Evolutionary conservation across 2,888 invertebrate genomes (phyloP).

Genomic region (Meiosimyza platycephala): DNA sequence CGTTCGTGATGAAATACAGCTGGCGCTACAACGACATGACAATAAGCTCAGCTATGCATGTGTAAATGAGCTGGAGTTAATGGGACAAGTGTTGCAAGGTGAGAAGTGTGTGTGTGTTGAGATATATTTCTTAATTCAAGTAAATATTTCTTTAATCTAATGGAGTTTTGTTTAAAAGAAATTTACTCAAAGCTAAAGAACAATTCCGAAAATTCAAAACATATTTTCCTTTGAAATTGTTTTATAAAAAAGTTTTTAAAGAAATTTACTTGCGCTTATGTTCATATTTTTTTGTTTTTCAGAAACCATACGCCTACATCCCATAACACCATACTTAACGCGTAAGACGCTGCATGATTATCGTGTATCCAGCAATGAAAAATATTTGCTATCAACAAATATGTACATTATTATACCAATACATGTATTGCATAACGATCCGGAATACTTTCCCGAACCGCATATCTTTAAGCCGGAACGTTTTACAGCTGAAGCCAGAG

Average conservation of each 20-base stretch:
- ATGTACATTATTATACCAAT: conserved; percentile 69
- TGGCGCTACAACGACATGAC: conserved; percentile 50
- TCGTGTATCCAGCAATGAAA: conserved; percentile 65
- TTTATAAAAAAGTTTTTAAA: too few relatives aligned
- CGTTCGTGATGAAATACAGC: conserved; percentile 57
- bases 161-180: too few relatives aligned
- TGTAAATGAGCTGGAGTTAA: conserved; percentile 55
- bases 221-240: too few relatives aligned
- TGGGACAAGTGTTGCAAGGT: conserved; percentile 61
- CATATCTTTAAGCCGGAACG: conserved; percentile 73
- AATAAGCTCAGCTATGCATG: conserved; percentile 59
- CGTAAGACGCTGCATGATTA: conserved; percentile 67
- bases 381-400: conserved; percentile 54
- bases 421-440: conserved; percentile 73
- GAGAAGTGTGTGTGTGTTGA: conserved; percentile 11
- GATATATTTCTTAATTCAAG: too few relatives aligned
- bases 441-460: conserved; percentile 73
- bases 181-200: too few relatives aligned
- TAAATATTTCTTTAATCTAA: too few relatives aligned
- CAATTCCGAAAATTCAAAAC: too few relatives aligned
- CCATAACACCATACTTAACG: conserved; percentile 67
- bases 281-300: conserved; percentile 28
- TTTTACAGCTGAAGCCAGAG: conserved; percentile 65
- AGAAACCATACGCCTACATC: conserved; percentile 72
- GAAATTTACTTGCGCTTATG: too few relatives aligned